Evolutionary conservation across 2,797 vertebrate species (phyloP).

Genomic region (Xerus rutilus): DNA sequence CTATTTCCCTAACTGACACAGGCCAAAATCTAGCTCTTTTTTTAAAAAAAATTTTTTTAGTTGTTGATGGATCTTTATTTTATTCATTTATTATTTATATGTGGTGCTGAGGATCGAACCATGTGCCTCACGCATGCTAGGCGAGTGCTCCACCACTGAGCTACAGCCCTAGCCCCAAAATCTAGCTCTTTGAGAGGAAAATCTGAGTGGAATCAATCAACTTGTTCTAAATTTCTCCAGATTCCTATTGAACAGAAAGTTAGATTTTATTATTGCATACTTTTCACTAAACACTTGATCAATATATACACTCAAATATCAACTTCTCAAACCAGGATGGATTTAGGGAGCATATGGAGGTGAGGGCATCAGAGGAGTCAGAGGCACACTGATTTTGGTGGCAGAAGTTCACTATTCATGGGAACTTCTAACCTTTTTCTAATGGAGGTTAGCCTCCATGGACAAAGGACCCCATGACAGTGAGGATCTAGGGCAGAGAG

Average conservation of each 20-base stretch:
- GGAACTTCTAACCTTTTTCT: not conserved
- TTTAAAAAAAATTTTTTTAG: no score
- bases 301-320: not conserved
- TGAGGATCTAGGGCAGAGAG: not conserved
- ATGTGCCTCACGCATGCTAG: no score
- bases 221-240: not conserved
- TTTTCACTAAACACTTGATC: not conserved
- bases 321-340: not conserved
- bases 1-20: not conserved
- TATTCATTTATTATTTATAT: no score
- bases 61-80: no score
- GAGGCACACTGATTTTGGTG: not conserved
- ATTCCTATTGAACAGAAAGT: slow-evolving; percentile 11
- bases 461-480: not conserved
- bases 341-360: not conserved
- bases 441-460: not conserved
- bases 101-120: no score
- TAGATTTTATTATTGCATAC: slow-evolving; percentile 21
- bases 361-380: not conserved
- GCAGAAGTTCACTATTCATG: not conserved
- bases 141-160: no score
- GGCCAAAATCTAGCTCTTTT: not conserved
- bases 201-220: not conserved
- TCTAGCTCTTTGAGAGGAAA: not conserved
- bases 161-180: not conserved